These are phyloP conservation scores for Anolis carolinensis DNA, from an alignment of 2,113 vertebrate species.

Conservation along the genomic window DNA sequence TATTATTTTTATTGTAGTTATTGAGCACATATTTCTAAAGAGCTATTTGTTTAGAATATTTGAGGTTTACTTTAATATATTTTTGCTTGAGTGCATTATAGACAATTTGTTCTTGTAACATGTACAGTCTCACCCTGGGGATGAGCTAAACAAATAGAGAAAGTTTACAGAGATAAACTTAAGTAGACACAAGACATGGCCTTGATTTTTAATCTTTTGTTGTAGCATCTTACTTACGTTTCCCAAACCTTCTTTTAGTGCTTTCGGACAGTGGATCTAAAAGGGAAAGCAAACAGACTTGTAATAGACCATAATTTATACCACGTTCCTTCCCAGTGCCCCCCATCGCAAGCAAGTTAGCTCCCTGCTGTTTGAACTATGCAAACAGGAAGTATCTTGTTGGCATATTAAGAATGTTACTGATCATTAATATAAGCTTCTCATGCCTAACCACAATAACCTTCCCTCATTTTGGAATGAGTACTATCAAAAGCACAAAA, in stretches of 20 bases:
- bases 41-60: neutral
- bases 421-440: slow-evolving; percentile 45
- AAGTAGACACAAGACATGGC: neutral
- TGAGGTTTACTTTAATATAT: neutral
- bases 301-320: slow-evolving; percentile 24
- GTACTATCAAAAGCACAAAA: slow-evolving; percentile 34
- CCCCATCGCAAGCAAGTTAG: neutral
- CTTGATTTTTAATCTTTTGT: neutral
- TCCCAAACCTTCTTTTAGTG: slow-evolving; percentile 44
- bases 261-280: slow-evolving; percentile 55
- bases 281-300: slow-evolving; percentile 18
- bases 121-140: neutral
- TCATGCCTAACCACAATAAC: slow-evolving; percentile 37
- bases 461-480: slow-evolving; percentile 51
- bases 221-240: slow-evolving; percentile 71
- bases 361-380: slow-evolving; percentile 41
- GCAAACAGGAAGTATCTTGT: slow-evolving; percentile 45
- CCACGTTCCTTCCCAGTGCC: neutral
- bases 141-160: neutral
- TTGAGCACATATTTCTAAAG: neutral
- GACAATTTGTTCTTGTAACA: neutral
- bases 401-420: slow-evolving; percentile 45
- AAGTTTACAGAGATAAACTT: neutral
- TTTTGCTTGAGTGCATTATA: slow-evolving; percentile 1
- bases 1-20: neutral